Conservation (phyloP, 2,113 vertebrate species). For the Bujurquina vittata region DNA sequence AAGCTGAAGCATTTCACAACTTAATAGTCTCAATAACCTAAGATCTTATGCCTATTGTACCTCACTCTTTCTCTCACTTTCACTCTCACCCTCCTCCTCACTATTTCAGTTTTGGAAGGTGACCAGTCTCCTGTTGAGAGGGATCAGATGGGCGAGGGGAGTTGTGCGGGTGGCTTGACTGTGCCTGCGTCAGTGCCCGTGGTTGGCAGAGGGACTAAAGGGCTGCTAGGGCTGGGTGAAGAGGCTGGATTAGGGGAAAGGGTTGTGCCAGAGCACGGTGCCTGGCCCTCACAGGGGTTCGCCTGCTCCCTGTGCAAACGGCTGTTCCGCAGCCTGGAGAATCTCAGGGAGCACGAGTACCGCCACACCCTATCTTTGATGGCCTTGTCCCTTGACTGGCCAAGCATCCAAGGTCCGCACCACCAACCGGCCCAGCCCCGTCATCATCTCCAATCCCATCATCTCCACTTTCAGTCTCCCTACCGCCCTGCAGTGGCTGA, state of each 20-base stretch:
- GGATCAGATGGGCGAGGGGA: conserved; percentile 76
- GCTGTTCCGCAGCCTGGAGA: conserved; percentile 79
- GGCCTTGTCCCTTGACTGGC: conserved; percentile 76
- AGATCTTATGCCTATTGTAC: conserved; percentile 2
- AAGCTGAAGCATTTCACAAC: not conserved
- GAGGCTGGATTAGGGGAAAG: conserved; percentile 55
- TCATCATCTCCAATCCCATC: conserved; percentile 47
- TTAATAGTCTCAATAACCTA: not conserved
- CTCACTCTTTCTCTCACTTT: conserved; percentile 13
- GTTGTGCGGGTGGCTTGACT: conserved; percentile 63
- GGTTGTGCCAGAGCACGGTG: conserved; percentile 62
- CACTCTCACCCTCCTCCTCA: conserved; percentile 2
- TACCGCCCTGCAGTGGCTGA: conserved; percentile 23
- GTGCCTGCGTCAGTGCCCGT: conserved; percentile 49
- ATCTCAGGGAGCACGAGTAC: conserved; percentile 82
- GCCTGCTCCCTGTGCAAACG: conserved; percentile 84
- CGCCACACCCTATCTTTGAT: conserved; percentile 75
- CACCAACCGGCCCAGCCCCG: conserved; percentile 15
- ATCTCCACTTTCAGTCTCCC: conserved; percentile 53
- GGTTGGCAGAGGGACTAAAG: conserved; percentile 63
- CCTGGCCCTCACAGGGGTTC: conserved; percentile 70
- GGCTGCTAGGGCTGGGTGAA: conserved; percentile 47
- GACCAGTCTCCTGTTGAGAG: conserved; percentile 50
- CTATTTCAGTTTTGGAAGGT: conserved; percentile 70
- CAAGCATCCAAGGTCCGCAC: conserved; percentile 29